Base-by-base conservation (phyloP, 2,797 vertebrate species). In the Lagocephalus sceleratus region DNA sequence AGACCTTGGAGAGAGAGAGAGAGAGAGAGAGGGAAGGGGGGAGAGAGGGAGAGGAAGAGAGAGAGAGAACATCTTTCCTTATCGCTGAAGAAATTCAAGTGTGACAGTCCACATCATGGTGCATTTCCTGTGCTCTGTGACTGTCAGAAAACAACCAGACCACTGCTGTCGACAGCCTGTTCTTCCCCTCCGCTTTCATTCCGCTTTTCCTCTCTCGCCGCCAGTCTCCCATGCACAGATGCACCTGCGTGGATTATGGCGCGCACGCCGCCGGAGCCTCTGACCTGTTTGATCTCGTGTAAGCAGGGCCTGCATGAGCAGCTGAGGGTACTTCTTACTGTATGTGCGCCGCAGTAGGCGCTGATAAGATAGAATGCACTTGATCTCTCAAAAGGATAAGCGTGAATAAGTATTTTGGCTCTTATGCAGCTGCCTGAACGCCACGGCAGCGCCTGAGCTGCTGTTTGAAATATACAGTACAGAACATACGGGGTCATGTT, bases 351-450 rank as follows among this genome's bases (percentile, higher is more conserved):
- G 79, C 78, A 77, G 79, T 75, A 82, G 79, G 70, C 60, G 35
- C 75, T 68, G 88, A 89, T 90, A 90, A 88, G 87, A 88, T 87
- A 84, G 57, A 39, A 54, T 69, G 62, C 75, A 81, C 81, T 87
- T 71, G 79, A 86, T 89, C 82, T 86, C 81, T 79, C 79, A 78
- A 66, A 67, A 73, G 84, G 87, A 88, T 87, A 86, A 84, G 73
- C 79, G 79, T 76, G 84, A 86, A 88, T 87, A 85, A 84, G 74
- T 82, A 78, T 76, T 87, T 78, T 73, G 81, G 76, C 67, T 84
- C 61, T 35, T 35, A 60, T 65, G 44, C 62, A 79, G 63, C 73
- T n/a, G 79, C 78, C 65, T 73, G 82, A 73, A 63, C 78, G 72
- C 73, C 72, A 71, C 26, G 51, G 79, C 63, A 84, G 86, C 81